phyloP scores from a whole-genome alignment of 2,888 invertebrate species.

The Caenorhabditis becei region DNA sequence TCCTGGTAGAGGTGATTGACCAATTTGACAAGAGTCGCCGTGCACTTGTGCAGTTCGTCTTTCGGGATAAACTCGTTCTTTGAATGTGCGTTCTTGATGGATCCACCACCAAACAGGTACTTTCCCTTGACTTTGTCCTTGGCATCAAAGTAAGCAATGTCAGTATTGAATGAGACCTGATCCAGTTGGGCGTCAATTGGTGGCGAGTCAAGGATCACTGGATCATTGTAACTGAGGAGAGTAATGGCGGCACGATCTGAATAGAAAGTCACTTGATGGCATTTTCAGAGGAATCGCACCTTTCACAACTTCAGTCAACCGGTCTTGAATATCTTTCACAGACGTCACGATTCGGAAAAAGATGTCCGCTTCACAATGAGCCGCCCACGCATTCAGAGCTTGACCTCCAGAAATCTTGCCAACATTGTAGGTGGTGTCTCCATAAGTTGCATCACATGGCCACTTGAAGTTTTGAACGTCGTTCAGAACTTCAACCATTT shows the following conservation, averaged over 20 bases:
- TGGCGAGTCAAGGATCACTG: slow-evolving; percentile 64
- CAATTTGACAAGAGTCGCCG: slow-evolving; percentile 56
- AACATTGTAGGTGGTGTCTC: slow-evolving; percentile 79
- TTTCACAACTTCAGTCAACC: slow-evolving; percentile 54
- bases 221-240: slow-evolving; percentile 63
- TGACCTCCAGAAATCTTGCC: slow-evolving; percentile 78
- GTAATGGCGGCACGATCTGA: slow-evolving; percentile 58
- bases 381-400: slow-evolving; percentile 79
- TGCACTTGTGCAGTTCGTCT: slow-evolving; percentile 62
- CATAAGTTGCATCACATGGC: slow-evolving; percentile 70
- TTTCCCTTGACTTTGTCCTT: slow-evolving; percentile 72
- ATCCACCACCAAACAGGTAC: slow-evolving; percentile 77
- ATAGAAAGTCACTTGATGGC: not conserved
- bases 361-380: slow-evolving; percentile 71
- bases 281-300: slow-evolving; percentile 33
- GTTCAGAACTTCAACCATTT: slow-evolving; percentile 73
- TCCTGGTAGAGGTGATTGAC: slow-evolving; percentile 21
- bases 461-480: slow-evolving; percentile 72
- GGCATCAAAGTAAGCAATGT: slow-evolving; percentile 74
- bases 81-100: slow-evolving; percentile 79
- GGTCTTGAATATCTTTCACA: slow-evolving; percentile 54
- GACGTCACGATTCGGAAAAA: slow-evolving; percentile 72
- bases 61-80: slow-evolving; percentile 76
- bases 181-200: slow-evolving; percentile 59
- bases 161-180: slow-evolving; percentile 77